Conservation (phyloP, 2,888 invertebrate genomes). For the Maniola hyperantus region DNA sequence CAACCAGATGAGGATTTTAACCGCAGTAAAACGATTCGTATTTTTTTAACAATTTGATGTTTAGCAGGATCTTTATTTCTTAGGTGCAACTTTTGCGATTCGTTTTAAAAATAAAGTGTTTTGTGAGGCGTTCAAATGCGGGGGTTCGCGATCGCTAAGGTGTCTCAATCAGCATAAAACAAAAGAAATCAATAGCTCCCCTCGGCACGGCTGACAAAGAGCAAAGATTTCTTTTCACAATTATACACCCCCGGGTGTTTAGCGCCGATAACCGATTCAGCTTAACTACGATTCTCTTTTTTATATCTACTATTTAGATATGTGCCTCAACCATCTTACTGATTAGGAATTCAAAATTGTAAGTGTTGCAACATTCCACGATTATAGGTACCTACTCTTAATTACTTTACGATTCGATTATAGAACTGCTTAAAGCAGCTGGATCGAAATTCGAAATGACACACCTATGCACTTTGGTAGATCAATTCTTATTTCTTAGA, state of each 20-base stretch:
- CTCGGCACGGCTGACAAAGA: conserved; percentile 75
- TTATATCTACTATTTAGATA: conserved; percentile 9
- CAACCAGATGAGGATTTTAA: no score
- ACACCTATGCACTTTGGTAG: no score
- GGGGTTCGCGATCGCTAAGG: conserved; percentile 72
- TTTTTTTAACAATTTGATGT: not conserved
- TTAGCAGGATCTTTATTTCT: not conserved
- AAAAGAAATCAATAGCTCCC: conserved; percentile 82
- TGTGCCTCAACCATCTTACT: not conserved
- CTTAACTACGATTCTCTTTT: conserved; percentile 52
- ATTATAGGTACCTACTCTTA: no score
- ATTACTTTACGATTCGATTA: no score
- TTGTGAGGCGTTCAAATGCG: conserved; percentile 67
- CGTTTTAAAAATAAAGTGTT: conserved; percentile 73
- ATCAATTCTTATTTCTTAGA: no score
- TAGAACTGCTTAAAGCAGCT: no score
- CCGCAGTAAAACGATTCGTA: no score
- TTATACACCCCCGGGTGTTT: conserved; percentile 76
- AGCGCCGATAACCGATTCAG: conserved; percentile 68
- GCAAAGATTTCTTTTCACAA: conserved; percentile 83
- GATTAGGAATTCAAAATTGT: not conserved
- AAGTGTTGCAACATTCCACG: no score
- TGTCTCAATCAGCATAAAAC: conserved; percentile 84
- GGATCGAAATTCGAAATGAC: no score
- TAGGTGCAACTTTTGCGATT: conserved; percentile 41